Evolutionary conservation across 2,797 vertebrate genomes (phyloP), one percentile per base, ranked within the genome.

Genomic region (Clarias pachynema): DNA sequence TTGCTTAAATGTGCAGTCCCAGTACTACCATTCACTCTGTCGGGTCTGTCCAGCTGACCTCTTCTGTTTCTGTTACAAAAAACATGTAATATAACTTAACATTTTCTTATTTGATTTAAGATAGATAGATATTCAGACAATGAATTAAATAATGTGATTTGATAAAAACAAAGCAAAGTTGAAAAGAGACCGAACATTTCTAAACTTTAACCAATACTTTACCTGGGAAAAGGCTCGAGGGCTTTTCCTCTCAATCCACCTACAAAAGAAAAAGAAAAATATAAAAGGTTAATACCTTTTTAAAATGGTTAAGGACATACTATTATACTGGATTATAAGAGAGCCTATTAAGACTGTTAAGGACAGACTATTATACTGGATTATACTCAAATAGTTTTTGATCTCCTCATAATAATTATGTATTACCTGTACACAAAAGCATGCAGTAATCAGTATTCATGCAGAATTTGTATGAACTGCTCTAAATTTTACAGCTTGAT

Each of bases 171-270:
- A 68, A 34, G 22, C 14, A 65, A 20, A 70, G 44, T 14, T 72
- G 22, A 44, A 69, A 24, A 18, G 29, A 57, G 22, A 62, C 18
- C 15, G 24, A 49, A 59, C 22, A 24, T 69, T 9, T 57, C 78
- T 60, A 20, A 29, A 81, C 26, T 20, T 34, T 34, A 18, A 37
- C 14, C 37, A 69, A 37, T 9, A 37, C 16, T 10, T 94, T 95
- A 99, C 98, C 97, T 98, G 87, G 95, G 95, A 12, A 95, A 62
- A 49, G 83, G 88, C 89, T 97, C 96, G 18, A 93, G 89, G 88
- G 81, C 93, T 88, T 93, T 89, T 49, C 91, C 89, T 84, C 81
- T 90, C 78, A 88, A 86, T 69, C 94, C 91, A 90, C 88, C 95
- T 96, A 34, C 59, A 91, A 24, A 80, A 86, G 15, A 88, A 88